These are phyloP conservation scores for Oncorhynchus nerka DNA, from an alignment of 2,113 vertebrate species.

Conservation along the genomic window DNA sequence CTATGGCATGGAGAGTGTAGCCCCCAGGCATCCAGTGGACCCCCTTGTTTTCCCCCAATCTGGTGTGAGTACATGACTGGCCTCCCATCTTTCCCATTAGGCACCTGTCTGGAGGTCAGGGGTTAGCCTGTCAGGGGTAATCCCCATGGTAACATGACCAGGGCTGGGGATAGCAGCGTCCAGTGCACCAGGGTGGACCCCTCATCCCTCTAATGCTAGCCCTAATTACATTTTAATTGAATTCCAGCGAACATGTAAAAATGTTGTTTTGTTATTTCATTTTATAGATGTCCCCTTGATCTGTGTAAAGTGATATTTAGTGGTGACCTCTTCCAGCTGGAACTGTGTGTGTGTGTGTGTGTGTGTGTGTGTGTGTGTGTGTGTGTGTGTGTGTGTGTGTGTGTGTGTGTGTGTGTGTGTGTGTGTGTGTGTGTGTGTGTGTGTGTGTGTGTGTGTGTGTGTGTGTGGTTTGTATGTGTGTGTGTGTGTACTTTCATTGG, in stretches of 20 bases:
- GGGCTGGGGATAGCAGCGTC: constrained; percentile 48
- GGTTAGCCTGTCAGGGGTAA: constrained; percentile 67
- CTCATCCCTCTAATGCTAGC: constrained; percentile 63
- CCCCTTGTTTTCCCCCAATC: constrained; percentile 49
- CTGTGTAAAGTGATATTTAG: no score
- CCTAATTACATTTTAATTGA: constrained; percentile 75
- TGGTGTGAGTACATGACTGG: constrained; percentile 52
- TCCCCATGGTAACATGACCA: constrained; percentile 68
- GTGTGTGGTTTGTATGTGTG: constrained; percentile 27
- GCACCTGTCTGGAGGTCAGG: constrained; percentile 68
- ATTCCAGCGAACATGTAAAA: constrained; percentile 76
- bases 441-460: constrained; percentile 37
- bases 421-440: no score
- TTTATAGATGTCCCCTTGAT: no score
- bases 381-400: no score
- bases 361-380: no score
- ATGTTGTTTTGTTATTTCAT: constrained; percentile 11
- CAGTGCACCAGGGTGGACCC: constrained; percentile 35
- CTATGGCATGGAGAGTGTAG: constrained; percentile 35
- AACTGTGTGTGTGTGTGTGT: constrained; percentile 2
- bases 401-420: no score
- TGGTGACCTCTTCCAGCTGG: no score
- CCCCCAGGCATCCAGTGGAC: constrained; percentile 33
- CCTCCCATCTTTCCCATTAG: constrained; percentile 50
- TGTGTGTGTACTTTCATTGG: constrained; percentile 16